Evolutionary conservation across 2,113 vertebrate genomes (phyloP).

Genomic region (Microcebus jonahi): DNA sequence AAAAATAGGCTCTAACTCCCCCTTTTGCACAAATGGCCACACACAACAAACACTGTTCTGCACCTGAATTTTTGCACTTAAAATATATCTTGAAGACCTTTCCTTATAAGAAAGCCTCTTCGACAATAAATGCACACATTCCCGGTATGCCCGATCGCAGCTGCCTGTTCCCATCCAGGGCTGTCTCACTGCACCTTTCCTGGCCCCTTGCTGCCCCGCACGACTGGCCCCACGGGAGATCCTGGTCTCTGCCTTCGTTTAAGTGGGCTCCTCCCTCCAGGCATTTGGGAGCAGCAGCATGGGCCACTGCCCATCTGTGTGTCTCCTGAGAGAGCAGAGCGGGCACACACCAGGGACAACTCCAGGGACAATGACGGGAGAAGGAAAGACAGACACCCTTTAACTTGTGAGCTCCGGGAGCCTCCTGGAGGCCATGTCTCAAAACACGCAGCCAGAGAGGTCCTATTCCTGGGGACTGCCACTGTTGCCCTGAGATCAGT

Average conservation of each 20-base stretch:
- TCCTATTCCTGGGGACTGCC: no score
- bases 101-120: not conserved
- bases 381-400: not conserved
- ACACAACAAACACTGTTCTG: not conserved
- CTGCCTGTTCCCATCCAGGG: not conserved
- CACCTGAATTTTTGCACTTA: not conserved
- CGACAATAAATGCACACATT: not conserved
- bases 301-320: not conserved
- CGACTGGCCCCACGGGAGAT: not conserved
- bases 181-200: rapidly evolving
- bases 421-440: conserved; percentile 52
- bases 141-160: not conserved
- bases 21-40: conserved; percentile 22
- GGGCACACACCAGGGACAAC: not conserved
- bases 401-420: not conserved
- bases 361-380: not conserved
- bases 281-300: not conserved
- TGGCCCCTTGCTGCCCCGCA: not conserved
- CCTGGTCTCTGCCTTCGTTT: not conserved
- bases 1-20: not conserved
- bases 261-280: no score
- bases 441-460: not conserved
- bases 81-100: not conserved
- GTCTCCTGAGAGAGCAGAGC: not conserved
- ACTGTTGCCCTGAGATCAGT: no score